Base-by-base conservation (phyloP, 2,113 vertebrate species). In the Litocranius walleri region DNA sequence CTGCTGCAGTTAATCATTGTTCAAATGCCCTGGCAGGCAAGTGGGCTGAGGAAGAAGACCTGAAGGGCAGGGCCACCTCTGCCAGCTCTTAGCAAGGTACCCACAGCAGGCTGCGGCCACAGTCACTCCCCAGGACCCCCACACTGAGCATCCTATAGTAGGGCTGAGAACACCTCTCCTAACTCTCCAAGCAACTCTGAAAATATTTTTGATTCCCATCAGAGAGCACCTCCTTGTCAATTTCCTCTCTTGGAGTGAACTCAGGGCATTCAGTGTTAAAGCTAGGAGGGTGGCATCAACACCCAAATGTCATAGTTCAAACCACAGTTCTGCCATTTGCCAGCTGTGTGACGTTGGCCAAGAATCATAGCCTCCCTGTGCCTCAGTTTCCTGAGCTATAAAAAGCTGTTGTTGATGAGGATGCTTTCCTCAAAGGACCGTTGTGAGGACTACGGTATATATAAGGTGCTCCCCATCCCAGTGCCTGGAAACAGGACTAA, bases 1-100 rank as follows among this genome's bases (percentile, higher is more conserved):
- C 96, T 12, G 54, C 92, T 56, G 88, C 94, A 83, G 96, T 95
- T 98, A 97, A 96, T 98, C 98, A 98, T 96, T 98, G 98, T 88
- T 97, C 94, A 96, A 92, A 90, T 15, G 48, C 84, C 84, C 88
- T 92, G 94, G 95, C 94, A 93, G 93, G 94, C 10, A 1, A 27
- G 40, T 5, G 2, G 87, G 89, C 93, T 84, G 84, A 1, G 14
- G 90, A 95, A 90, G 93, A 71, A 90, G 97, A 94, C 67, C 14
- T 80, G 95, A 97, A 21, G 1, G 97, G 95, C 97, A 90, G 80
- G 84, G 88, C 88, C 0, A 4, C 83, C 43, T 59, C 62, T 62
- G 96, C 97, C 95, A 90, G 94, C 67, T 54, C 82, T 93, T 71
- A 40, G 96, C 67, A 48, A 14, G 82, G 30, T 54, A 64, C 56